Evolutionary conservation across 2,888 invertebrate species (phyloP), one percentile per base, ranked within the genome.

Genomic region (Dryomyza anilis): DNA sequence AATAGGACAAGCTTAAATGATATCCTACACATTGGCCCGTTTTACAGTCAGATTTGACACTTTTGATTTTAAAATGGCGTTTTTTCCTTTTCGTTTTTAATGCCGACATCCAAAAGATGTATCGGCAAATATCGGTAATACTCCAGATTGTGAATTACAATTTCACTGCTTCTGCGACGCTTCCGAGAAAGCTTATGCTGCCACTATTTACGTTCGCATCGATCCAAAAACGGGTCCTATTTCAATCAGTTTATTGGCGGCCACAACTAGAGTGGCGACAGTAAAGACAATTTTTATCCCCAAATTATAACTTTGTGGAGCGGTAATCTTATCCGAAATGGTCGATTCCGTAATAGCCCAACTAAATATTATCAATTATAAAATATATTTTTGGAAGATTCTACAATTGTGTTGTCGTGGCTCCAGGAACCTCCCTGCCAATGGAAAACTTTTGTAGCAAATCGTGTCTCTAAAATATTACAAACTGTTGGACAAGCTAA

Each of bases 81-180:
- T 23, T 64, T 1, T 66, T 59, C 21, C 23, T 16, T 2, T 66
- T 48, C 23, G 58, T 62, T 1, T 50, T 66, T 16, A 65, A 58
- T 14, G 53, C 59, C 2, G 69, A 70, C 29, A 57, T 65, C 16
- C 30, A 53, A 23, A 68, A 68, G n/a, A 64, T 64, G 52, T 62
- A 64, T 29, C 61, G 64, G 1, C 62, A 68, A 29, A 50, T 68
- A 30, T 67, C 19, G 8, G 39, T 7, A 65, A 43, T 43, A 36
- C 12, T 8, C 27, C 36, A 27, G 30, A 8, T 4, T 43, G 33
- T 30, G 19, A 29, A 14, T 10, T 69, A 3, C 39, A 67, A 55
- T 19, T 27, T 27, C 46, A 7, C 12, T 46, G 12, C 3, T 57
- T 68, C 43, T 60, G 60, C 10, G 65, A 67, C 33, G 56, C 68